Evolutionary conservation across 2,113 vertebrate species (phyloP).

Genomic region (Pipra filicauda): DNA sequence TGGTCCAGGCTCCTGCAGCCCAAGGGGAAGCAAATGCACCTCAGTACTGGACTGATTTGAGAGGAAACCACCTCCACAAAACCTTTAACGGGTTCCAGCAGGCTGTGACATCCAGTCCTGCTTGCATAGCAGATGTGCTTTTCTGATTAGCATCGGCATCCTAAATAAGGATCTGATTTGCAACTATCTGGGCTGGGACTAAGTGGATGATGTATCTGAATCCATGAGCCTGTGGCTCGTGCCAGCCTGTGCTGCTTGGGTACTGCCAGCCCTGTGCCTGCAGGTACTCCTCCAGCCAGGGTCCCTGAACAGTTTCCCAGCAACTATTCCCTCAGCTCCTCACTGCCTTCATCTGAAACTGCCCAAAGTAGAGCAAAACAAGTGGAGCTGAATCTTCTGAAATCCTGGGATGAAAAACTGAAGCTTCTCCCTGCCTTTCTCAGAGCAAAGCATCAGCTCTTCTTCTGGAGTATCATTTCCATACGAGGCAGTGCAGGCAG

Average conservation of each 20-base stretch:
- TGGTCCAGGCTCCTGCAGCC: neutral
- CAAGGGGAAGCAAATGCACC: neutral
- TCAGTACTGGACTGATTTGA: neutral
- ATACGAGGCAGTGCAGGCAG: neutral
- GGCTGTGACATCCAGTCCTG: neutral
- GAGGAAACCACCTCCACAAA: neutral
- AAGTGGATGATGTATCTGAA: rapidly evolving
- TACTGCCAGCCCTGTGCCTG: neutral
- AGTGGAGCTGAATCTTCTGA: neutral
- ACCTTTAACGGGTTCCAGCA: neutral
- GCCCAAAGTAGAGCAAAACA: neutral
- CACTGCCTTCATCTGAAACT: neutral
- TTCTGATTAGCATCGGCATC: neutral
- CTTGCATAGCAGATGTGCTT: neutral
- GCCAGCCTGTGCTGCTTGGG: neutral
- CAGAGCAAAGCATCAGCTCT: neutral
- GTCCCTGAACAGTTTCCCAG: constrained; percentile 40
- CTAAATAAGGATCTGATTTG: neutral
- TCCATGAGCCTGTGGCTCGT: rapidly evolving
- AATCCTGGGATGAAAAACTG: neutral
- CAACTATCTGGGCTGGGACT: neutral
- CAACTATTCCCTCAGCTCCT: constrained; percentile 26
- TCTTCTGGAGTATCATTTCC: neutral
- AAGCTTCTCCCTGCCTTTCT: neutral
- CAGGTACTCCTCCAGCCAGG: neutral